A percentile compares a stretch with the other conserved stretches of the same genome.
phyloP scores from a whole-genome alignment of 2,797 vertebrate genomes.

The Gallinago solitaria region DNA sequence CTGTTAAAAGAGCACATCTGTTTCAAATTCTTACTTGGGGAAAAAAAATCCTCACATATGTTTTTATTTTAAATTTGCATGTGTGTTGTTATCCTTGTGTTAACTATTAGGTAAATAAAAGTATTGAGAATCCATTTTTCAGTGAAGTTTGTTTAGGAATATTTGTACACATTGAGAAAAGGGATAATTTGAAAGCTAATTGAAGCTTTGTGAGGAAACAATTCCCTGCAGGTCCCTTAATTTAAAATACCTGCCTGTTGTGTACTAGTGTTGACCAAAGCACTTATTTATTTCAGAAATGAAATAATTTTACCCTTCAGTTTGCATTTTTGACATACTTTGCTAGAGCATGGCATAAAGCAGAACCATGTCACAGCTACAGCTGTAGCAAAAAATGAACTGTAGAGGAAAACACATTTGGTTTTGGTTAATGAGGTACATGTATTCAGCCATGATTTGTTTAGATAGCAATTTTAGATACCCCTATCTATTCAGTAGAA shows the following conservation, averaged over 20 bases:
- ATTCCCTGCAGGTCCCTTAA: slow-evolving; percentile 33
- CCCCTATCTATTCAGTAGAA: no score
- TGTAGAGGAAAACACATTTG: slow-evolving; percentile 24
- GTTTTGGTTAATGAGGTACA: slow-evolving; percentile 30
- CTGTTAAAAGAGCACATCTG: slow-evolving; percentile 80
- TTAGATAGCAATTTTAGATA: slow-evolving; percentile 12
- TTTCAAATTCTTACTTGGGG: slow-evolving; percentile 76
- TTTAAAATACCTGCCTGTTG: slow-evolving; percentile 40
- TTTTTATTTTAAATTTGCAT: slow-evolving; percentile 82
- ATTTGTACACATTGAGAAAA: slow-evolving; percentile 69
- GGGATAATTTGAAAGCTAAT: slow-evolving; percentile 78
- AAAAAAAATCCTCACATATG: slow-evolving; percentile 73
- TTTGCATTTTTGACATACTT: slow-evolving; percentile 47
- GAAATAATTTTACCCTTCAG: slow-evolving; percentile 58
- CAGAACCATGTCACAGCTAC: slow-evolving; percentile 13
- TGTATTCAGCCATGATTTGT: neutral
- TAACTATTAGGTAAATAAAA: slow-evolving; percentile 82
- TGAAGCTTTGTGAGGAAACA: slow-evolving; percentile 70
- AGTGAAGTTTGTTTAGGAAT: slow-evolving; percentile 75
- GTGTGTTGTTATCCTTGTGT: slow-evolving; percentile 79
- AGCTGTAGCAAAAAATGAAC: slow-evolving; percentile 10
- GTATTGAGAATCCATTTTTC: slow-evolving; percentile 78
- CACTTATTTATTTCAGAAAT: slow-evolving; percentile 66
- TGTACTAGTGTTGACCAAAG: slow-evolving; percentile 8
- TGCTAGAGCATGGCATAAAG: neutral